phyloP scores from a whole-genome alignment of 2,797 vertebrate species.

The Crenichthys baileyi region DNA sequence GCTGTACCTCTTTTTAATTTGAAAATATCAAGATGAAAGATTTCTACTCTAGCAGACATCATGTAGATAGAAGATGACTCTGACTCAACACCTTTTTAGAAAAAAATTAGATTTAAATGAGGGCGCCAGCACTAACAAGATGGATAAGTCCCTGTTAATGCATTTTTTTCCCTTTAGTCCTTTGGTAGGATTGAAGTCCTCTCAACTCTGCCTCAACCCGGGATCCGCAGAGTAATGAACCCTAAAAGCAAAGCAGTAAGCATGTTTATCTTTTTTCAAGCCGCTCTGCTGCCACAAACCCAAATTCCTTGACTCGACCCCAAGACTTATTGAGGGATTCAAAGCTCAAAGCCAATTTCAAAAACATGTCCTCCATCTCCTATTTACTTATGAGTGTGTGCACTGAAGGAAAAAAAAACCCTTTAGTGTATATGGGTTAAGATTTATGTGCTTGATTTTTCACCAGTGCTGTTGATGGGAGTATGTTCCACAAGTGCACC shows the following conservation, averaged over 20 bases:
- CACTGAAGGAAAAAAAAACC: constrained; percentile 57
- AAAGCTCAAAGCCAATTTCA: constrained; percentile 76
- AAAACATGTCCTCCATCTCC: constrained; percentile 68
- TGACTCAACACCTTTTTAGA: constrained; percentile 60
- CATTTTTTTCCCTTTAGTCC: constrained; percentile 69
- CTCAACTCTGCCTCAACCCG: constrained; percentile 65
- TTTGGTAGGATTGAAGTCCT: constrained; percentile 77
- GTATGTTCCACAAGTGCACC: constrained; percentile 28
- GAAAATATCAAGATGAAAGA: constrained; percentile 74
- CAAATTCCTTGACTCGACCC: constrained; percentile 66
- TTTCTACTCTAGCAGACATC: constrained; percentile 59
- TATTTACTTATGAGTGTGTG: constrained; percentile 70
- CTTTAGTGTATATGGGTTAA: constrained; percentile 48
- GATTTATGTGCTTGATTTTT: constrained; percentile 61
- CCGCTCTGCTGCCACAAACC: constrained; percentile 55
- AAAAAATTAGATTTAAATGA: constrained; percentile 81
- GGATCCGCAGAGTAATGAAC: constrained; percentile 79
- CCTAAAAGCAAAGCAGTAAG: constrained; percentile 72
- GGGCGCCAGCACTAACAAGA: constrained; percentile 76
- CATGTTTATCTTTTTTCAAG: constrained; percentile 72
- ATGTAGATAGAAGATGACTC: constrained; percentile 49
- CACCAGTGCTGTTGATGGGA: constrained; percentile 18
- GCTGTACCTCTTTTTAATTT: constrained; percentile 64
- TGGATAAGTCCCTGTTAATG: constrained; percentile 83
- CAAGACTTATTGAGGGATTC: constrained; percentile 73